Evolutionary conservation across 64 coral and sea anemone species (phyloP).

Genomic region (Astreopora myriophthalma): DNA sequence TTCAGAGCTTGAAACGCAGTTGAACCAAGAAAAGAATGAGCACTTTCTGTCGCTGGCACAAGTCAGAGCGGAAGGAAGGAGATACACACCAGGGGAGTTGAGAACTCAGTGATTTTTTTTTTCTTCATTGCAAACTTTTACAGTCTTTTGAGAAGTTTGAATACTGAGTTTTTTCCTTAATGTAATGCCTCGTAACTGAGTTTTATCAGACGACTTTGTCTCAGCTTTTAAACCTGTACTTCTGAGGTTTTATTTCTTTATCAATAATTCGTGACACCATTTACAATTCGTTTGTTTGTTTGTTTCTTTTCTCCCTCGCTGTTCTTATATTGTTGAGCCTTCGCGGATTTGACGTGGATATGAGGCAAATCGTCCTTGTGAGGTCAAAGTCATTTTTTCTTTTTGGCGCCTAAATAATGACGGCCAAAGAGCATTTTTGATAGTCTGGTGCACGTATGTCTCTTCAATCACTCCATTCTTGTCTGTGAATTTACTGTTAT

Average conservation of each 20-base stretch:
- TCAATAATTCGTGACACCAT: not conserved
- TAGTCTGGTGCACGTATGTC: too few relatives aligned
- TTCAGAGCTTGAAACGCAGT: conserved; percentile 58
- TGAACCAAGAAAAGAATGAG: conserved; percentile 60
- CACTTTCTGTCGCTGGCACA: conserved; percentile 31
- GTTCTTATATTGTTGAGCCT: not conserved
- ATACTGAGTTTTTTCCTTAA: not conserved
- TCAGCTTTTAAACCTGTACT: not conserved
- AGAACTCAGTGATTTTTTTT: conserved; percentile 5
- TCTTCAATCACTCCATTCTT: too few relatives aligned
- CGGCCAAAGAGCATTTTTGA: too few relatives aligned
- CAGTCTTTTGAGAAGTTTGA: not conserved
- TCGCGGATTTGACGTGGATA: too few relatives aligned
- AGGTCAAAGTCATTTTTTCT: not conserved
- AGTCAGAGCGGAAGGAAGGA: conserved; percentile 23
- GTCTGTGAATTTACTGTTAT: too few relatives aligned
- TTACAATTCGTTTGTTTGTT: not conserved
- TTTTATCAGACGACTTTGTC: not conserved
- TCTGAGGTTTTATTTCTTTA: not conserved
- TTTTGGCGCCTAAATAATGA: too few relatives aligned
- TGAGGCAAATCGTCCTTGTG: not conserved
- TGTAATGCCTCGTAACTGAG: not conserved
- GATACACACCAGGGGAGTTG: not conserved
- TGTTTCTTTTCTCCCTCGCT: not conserved
- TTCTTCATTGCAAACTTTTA: not conserved